phyloP scores from a whole-genome alignment of 2,797 vertebrate genomes.

The Peromyscus eremicus region DNA sequence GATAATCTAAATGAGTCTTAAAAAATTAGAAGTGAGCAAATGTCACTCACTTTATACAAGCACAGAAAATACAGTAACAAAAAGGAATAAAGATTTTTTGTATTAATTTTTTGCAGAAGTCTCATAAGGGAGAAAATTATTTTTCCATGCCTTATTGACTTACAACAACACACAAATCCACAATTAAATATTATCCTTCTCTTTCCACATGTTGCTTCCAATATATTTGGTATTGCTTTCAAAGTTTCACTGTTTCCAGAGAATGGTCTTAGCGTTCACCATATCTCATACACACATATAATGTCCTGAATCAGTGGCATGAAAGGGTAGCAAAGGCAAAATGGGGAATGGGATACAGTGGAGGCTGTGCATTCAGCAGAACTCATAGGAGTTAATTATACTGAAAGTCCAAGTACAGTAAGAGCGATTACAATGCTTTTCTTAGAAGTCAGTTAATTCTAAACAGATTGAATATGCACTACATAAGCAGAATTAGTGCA shows the following conservation, averaged over 20 bases:
- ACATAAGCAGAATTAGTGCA: background rate
- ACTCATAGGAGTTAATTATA: background rate
- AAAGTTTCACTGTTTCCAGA: background rate
- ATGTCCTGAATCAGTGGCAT: too few relatives aligned
- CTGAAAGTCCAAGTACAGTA: background rate
- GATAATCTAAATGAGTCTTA: background rate
- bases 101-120: background rate
- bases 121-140: background rate
- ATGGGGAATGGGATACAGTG: too few relatives aligned
- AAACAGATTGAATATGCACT: background rate
- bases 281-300: background rate
- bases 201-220: background rate
- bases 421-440: background rate
- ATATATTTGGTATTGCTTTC: background rate
- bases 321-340: background rate
- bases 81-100: background rate
- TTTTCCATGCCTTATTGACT: background rate
- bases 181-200: background rate
- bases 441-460: background rate
- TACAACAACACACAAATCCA: background rate
- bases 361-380: background rate
- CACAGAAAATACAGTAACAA: background rate
- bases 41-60: too few relatives aligned
- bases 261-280: background rate
- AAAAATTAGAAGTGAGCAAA: background rate